Base-by-base conservation (phyloP, 2,888 invertebrate genomes). In the Eupithecia abbreviata region DNA sequence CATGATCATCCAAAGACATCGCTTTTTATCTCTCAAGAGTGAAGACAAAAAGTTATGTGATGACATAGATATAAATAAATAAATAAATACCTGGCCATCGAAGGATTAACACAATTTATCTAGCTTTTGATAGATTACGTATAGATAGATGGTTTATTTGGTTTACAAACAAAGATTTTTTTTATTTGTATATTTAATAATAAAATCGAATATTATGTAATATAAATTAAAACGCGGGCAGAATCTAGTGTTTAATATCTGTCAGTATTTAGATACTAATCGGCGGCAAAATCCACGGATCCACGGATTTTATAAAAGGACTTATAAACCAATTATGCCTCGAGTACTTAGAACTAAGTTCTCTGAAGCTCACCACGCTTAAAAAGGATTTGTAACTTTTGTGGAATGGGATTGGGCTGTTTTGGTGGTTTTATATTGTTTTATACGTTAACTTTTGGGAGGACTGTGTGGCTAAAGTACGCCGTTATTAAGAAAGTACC, bases 381-480 rank as follows among this genome's bases (percentile, higher is more conserved):
- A 68, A 68, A 68, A 68, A 68, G 67, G 67, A 68, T 68, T 68
- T 43, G 45, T 15, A 68, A 68, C 67, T 68, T 45, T 43, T 18
- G 15, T n/a, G 42, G 43, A 68, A 9, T n/a, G 42, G 43, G 45
- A 9, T 68, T 18, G 43, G 67, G 9, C 67, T 43, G 67, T 68
- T 67, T 67, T 67, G 67, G 43, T n/a, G 67, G 67, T 67, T 68
- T 68, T 68, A 18, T n/a, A 68, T 68, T 45, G 45, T 68, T 67
- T 45, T 43, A 43, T 68, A 68, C 67, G 0, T 4, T 30, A 62
- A 12, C 12, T 30, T 62, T 9, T 30, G 30, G 30, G 30, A 30
- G 62, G 62, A 12, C 12, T 62, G 12, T 62, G 62, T 58, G 58
- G 4, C 7, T 58, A 2, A 18, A 58, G 58, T 62, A 55, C 55